Percentiles rank a stretch among this genome's conserved stretches.
These are phyloP conservation scores for Argyresthia albistria DNA, from an alignment of 2,888 invertebrate genomes.

Conservation along the genomic window DNA sequence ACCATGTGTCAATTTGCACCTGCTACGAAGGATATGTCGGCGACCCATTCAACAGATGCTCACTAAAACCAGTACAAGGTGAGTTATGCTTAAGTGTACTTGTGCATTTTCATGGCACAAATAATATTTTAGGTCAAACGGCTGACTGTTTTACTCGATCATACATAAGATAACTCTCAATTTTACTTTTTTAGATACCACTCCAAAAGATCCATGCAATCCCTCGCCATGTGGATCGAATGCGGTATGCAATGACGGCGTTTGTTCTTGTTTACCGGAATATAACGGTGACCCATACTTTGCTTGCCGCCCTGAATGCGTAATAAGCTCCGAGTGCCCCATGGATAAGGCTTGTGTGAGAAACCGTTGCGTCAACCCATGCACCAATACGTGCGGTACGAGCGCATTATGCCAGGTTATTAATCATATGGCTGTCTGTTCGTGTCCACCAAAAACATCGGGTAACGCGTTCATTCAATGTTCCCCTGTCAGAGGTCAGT, in stretches of 20 bases:
- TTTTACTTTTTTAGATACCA: constrained; percentile 25
- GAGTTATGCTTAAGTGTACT: constrained; percentile 24
- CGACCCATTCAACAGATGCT: constrained; percentile 82
- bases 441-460: constrained; percentile 77
- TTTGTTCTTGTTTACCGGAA: constrained; percentile 74
- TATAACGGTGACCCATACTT: constrained; percentile 78
- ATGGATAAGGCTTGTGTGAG: constrained; percentile 79
- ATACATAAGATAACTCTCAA: background rate
- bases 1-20: constrained; percentile 83
- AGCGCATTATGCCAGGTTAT: constrained; percentile 81
- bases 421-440: constrained; percentile 84
- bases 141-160: too few species aligned
- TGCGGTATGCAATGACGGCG: constrained; percentile 71
- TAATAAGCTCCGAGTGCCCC: constrained; percentile 80
- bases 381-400: constrained; percentile 82
- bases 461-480: constrained; percentile 83
- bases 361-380: constrained; percentile 81
- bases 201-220: constrained; percentile 68
- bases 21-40: constrained; percentile 81
- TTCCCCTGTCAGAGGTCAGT: constrained; percentile 65
- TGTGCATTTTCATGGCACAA: too few species aligned
- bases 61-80: constrained; percentile 68
- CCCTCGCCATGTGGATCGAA: constrained; percentile 79
- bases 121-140: background rate
- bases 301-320: constrained; percentile 82